A percentile compares a stretch with the other conserved stretches of the same genome.
Conservation (phyloP, 2,888 invertebrate genomes). For the Vanessa cardui region DNA sequence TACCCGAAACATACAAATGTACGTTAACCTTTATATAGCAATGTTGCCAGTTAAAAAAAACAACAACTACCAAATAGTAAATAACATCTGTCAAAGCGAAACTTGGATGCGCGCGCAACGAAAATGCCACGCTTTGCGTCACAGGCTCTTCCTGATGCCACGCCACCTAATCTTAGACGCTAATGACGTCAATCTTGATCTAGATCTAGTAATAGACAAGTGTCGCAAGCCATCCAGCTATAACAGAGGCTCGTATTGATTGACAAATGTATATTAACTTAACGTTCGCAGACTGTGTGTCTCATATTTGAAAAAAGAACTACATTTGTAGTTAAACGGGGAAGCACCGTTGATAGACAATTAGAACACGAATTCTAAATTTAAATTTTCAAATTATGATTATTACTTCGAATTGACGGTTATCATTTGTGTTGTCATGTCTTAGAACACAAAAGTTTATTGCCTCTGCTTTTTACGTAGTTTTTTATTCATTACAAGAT, state of each 20-base stretch:
- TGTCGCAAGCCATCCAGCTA: conserved; percentile 25
- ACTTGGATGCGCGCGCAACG: conserved; percentile 9
- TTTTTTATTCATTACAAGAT: too few species aligned
- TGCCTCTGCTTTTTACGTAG: too few species aligned
- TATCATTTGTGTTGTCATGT: too few species aligned
- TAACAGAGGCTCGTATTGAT: not conserved
- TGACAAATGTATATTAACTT: not conserved
- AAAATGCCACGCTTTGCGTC: conserved; percentile 64
- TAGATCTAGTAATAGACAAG: conserved; percentile 54
- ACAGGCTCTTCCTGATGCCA: conserved; percentile 61
- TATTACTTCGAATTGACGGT: too few species aligned
- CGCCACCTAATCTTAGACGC: conserved; percentile 52
- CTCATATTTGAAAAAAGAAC: not conserved
- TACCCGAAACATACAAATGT: too few species aligned
- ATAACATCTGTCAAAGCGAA: conserved; percentile 5
- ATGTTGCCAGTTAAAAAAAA: not conserved
- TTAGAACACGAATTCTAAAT: too few species aligned
- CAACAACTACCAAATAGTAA: not conserved
- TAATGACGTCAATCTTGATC: conserved; percentile 61
- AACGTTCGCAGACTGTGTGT: not conserved
- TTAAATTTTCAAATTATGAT: too few species aligned
- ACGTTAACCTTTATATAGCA: too few species aligned
- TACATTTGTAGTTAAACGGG: not conserved
- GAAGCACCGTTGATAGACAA: not conserved
- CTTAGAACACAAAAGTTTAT: too few species aligned